Evolutionary conservation across 2,888 invertebrate species (phyloP).

Genomic region (Andricus curvator): DNA sequence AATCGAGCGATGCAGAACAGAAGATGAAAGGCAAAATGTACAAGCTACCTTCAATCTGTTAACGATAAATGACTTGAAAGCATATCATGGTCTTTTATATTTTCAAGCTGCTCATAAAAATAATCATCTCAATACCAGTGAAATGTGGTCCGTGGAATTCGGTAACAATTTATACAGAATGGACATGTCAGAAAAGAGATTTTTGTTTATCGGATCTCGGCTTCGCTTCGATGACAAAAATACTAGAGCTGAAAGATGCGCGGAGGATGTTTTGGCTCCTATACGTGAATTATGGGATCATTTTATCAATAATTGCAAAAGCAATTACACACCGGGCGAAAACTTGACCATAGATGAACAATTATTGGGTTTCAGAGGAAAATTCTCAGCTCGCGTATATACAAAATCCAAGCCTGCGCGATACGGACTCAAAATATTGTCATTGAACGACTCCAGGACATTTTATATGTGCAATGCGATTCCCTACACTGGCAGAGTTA

Average conservation of each 20-base stretch:
- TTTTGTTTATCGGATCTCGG: slow-evolving; percentile 31
- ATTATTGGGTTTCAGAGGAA: slow-evolving; percentile 35
- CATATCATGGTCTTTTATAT: slow-evolving; percentile 37
- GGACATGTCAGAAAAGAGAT: slow-evolving; percentile 33
- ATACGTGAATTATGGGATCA: too few species aligned
- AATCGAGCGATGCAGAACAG: slow-evolving; percentile 27
- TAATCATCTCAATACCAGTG: too few species aligned
- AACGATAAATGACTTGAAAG: slow-evolving; percentile 37
- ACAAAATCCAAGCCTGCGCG: slow-evolving; percentile 42
- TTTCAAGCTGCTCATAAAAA: slow-evolving; percentile 21
- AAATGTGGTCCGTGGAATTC: too few species aligned
- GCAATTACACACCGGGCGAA: too few species aligned
- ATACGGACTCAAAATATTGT: slow-evolving; percentile 4
- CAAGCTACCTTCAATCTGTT: background rate
- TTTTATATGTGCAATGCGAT: too few species aligned
- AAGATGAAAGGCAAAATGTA: slow-evolving; percentile 4
- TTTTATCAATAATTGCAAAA: too few species aligned
- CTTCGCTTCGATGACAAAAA: slow-evolving; percentile 42
- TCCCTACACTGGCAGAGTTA: too few species aligned
- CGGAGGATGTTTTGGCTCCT: slow-evolving; percentile 10
- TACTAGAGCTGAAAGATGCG: slow-evolving; percentile 36
- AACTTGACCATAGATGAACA: too few species aligned
- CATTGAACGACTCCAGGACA: too few species aligned
- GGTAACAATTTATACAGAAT: background rate
- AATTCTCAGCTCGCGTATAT: slow-evolving; percentile 42